Conservation (phyloP, 2,888 invertebrate genomes). For the Drosophila prostipennis region DNA sequence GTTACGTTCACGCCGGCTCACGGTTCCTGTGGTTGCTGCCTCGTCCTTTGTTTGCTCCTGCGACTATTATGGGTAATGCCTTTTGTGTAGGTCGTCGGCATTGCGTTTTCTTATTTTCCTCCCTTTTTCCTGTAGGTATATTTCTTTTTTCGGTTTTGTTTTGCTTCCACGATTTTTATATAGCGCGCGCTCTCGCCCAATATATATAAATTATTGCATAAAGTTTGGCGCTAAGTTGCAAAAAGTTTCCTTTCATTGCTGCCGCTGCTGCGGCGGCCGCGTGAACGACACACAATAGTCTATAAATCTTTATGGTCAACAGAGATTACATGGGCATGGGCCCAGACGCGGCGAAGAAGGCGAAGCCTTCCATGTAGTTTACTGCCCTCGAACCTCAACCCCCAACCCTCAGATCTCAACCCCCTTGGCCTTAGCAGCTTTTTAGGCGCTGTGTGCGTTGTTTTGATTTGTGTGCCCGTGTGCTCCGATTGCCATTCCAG, state of each 20-base stretch:
- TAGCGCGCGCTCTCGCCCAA: slow-evolving; percentile 52
- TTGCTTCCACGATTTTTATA: slow-evolving; percentile 49
- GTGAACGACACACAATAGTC: slow-evolving; percentile 77
- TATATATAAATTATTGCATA: slow-evolving; percentile 82
- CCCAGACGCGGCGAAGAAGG: slow-evolving; percentile 51
- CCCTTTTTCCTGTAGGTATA: slow-evolving; percentile 13
- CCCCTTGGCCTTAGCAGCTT: slow-evolving; percentile 61
- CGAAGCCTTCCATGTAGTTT: slow-evolving; percentile 66
- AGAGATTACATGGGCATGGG: slow-evolving; percentile 78
- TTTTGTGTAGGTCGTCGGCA: slow-evolving; percentile 69
- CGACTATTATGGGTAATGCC: slow-evolving; percentile 64
- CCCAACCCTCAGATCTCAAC: slow-evolving; percentile 16
- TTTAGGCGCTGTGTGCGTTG: slow-evolving; percentile 71
- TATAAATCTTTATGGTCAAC: slow-evolving; percentile 80
- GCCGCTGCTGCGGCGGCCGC: slow-evolving; percentile 56
- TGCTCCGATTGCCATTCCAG: slow-evolving; percentile 32
- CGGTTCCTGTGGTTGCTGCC: neutral
- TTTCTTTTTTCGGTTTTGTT: slow-evolving; percentile 47
- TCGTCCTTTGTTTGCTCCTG: slow-evolving; percentile 37
- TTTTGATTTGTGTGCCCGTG: slow-evolving; percentile 70
- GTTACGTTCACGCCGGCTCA: slow-evolving; percentile 40
- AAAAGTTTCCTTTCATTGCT: slow-evolving; percentile 80
- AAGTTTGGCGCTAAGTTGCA: slow-evolving; percentile 81
- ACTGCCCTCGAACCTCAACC: slow-evolving; percentile 49
- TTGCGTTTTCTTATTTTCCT: slow-evolving; percentile 46